Evolutionary conservation across 2,113 vertebrate genomes (phyloP), one percentile per base, ranked within the genome.

Genomic region (Cebidichthys violaceus): DNA sequence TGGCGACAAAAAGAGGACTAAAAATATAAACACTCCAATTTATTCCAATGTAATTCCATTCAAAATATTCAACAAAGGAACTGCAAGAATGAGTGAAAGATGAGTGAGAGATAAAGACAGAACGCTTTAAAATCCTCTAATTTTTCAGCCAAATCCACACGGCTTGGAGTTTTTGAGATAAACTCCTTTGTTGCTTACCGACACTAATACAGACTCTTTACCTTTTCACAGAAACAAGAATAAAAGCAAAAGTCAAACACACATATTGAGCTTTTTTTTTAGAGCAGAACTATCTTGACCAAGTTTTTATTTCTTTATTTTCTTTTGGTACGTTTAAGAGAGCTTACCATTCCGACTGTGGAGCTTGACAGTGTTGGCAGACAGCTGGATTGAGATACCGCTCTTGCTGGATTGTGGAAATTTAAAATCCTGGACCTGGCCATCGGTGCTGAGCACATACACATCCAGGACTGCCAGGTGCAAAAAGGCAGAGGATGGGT

Each of bases 361-460:
- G 89, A 99, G 97, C 82, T 99, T 99, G 90, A 99, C 97, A 0
- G 98, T 99, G 89, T 97, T 98, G 81, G 98, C 96, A 2, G 98
- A 99, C 55, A 99, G 97, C 85, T 99, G 98, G 89, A 99, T 98
- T 0, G 97, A 99, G 91, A 98, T 95, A 57, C 97, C 97, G 69
- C 95, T 96, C 90, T 96, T 97, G 92, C 95, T 96, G 84, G 96
- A 96, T 88, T 99, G 96, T 91, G 98, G 98, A 94, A 99, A 99
- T 93, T 96, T 97, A 88, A 99, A 98, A 92, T 99, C 98, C 88
- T 99, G 97, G 89, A 99, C 97, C 89, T 99, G 98, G 79, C 98
- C 98, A 85, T 99, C 98, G 6, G 98, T 99, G 92, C 96, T 98
- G 86, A 99, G 96, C 9, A 99, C 97, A 35, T 97, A 98, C 85